Evolutionary conservation across 2,888 invertebrate genomes (phyloP), one percentile per base, ranked within the genome.

Genomic region (Caenorhabditis wallacei): DNA sequence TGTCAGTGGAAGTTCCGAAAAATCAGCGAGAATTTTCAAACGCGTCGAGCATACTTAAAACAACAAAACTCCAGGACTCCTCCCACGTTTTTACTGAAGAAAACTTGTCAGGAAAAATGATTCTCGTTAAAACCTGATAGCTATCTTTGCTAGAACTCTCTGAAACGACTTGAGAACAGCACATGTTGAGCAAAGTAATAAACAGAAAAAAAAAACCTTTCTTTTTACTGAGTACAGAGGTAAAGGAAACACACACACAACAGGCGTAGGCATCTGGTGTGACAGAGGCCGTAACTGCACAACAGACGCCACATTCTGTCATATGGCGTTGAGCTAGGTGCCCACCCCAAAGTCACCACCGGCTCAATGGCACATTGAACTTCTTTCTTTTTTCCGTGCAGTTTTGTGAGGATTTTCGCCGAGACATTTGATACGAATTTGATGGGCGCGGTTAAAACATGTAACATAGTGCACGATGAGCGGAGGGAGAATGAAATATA

Each of bases 221-320:
- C 40, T 1, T n/a, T 48, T 16, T 63, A 11, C 40, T 20, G 69
- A 61, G 78, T 78, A 69, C 78, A 69, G 51, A 76, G 63, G 54
- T 61, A 54, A 20, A 43, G 40, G 54, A 76, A 43, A 35, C 46
- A 64, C n/a, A 64, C n/a, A 43, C 37, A 69, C 63, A 54, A 78
- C 78, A 69, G 78, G 78, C 78, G 69, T 51, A 51, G 63, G 69
- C 78, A 78, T 78, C 78, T 78, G 78, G 69, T 69, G 78, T 78
- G 51, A 35, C 78, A 78, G 66, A 53, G 75, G 76, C 69, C 30
- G 69, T 56, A 51, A 35, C 57, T 66, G 66, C 66, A 30, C 54
- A 78, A 51, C 78, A 78, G 78, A 78, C 30, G 69, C 56, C 35
- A 43, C 46, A 24, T 56, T 75, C 43, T 63, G 78, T 57, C 74